Evolutionary conservation across 2,888 invertebrate species (phyloP).

Genomic region (Diarsia dahlii): DNA sequence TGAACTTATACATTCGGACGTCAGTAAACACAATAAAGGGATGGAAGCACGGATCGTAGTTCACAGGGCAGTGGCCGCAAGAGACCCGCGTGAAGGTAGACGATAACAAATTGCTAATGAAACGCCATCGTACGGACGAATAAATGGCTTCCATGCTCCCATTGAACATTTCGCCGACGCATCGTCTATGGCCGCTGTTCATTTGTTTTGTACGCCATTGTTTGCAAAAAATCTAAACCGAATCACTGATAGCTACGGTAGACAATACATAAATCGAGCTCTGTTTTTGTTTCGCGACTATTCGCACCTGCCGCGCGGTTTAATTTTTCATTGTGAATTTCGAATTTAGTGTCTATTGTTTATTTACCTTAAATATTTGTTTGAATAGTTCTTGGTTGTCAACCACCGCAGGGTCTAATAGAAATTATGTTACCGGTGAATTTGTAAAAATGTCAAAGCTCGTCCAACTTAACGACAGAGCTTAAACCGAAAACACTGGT

Average conservation of each 20-base stretch:
- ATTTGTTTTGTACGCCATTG: conserved; percentile 69
- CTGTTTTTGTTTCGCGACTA: conserved; percentile 71
- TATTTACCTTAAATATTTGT: conserved; percentile 41
- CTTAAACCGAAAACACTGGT: conserved; percentile 10
- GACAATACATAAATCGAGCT: conserved; percentile 71
- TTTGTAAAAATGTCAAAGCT: conserved; percentile 15
- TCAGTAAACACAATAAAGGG: not conserved
- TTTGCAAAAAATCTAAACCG: conserved; percentile 74
- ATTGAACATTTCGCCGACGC: conserved; percentile 64
- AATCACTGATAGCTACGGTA: conserved; percentile 70
- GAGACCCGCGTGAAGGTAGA: conserved; percentile 57
- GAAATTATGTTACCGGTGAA: not conserved
- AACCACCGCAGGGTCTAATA: not conserved
- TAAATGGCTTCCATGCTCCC: conserved; percentile 62
- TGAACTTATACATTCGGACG: not conserved
- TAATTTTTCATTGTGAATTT: conserved; percentile 68
- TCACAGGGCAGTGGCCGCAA: conserved; percentile 36
- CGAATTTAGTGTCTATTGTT: conserved; percentile 52
- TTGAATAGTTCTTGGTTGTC: conserved; percentile 47
- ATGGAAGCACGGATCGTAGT: conserved; percentile 28
- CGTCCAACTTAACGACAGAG: not conserved
- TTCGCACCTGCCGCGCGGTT: conserved; percentile 71
- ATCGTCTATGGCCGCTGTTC: conserved; percentile 61
- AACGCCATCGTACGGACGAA: conserved; percentile 61
- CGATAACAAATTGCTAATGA: conserved; percentile 68